A percentile compares a stretch with the other conserved stretches of the same genome.
These are phyloP conservation scores for Zootoca vivipara DNA, from an alignment of 2,113 vertebrate species.

Conservation along the genomic window DNA sequence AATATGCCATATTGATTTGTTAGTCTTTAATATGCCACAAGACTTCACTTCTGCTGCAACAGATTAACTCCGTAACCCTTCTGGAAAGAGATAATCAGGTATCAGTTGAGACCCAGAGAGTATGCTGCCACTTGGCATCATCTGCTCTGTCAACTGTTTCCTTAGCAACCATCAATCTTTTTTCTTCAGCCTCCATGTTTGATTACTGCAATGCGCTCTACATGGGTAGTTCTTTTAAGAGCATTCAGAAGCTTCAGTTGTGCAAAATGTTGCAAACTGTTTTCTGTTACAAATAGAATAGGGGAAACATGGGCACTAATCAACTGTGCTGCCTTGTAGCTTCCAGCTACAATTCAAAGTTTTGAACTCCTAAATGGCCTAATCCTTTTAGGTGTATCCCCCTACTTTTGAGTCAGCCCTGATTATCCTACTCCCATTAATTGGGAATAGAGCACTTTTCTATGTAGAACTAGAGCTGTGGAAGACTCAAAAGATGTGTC, in stretches of 20 bases:
- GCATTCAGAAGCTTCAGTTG: not conserved
- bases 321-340: not conserved
- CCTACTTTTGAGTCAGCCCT: not conserved
- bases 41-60: too few relatives aligned
- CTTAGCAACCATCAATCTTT: not conserved
- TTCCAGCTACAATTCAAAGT: not conserved
- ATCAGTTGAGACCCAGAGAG: not conserved
- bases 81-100: not conserved
- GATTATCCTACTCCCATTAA: not conserved
- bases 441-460: not conserved
- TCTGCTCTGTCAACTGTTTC: not conserved
- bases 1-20: too few relatives aligned
- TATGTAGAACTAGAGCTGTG: not conserved
- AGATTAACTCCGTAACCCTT: too few relatives aligned
- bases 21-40: too few relatives aligned
- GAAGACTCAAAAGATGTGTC: not conserved
- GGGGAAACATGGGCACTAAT: too few relatives aligned
- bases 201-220: not conserved
- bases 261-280: not conserved
- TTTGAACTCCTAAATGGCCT: not conserved
- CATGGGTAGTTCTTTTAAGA: not conserved
- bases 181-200: not conserved
- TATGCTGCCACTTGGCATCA: not conserved
- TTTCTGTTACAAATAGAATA: not conserved
- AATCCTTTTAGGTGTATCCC: not conserved